These are phyloP conservation scores for Tachysurus fulvidraco DNA, from an alignment of 2,113 vertebrate genomes.

Conservation along the genomic window DNA sequence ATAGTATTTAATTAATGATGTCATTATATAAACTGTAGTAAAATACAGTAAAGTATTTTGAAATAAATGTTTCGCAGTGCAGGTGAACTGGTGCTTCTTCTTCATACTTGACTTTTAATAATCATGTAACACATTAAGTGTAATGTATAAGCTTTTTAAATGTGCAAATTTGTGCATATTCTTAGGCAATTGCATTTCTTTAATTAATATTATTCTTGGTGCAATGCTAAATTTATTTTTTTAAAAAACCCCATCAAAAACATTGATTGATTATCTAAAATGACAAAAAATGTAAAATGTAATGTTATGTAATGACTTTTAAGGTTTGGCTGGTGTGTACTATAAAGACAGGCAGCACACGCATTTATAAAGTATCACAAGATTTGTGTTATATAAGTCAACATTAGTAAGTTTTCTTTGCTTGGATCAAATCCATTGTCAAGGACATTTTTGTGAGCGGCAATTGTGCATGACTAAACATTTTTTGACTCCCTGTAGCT, in stretches of 20 bases:
- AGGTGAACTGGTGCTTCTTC: background rate
- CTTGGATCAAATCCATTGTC: conserved; percentile 30
- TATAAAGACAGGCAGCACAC: background rate
- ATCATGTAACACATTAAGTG: background rate
- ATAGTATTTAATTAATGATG: background rate
- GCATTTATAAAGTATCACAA: conserved; percentile 47
- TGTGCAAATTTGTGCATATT: background rate
- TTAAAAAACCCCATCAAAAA: background rate
- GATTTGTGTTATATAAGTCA: conserved; percentile 47
- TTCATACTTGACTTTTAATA: background rate
- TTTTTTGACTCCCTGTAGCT: conserved; percentile 25
- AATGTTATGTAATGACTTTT: background rate
- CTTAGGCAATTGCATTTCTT: background rate
- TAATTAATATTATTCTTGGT: background rate
- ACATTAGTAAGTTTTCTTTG: conserved; percentile 1
- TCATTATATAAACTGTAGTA: background rate
- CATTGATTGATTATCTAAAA: background rate
- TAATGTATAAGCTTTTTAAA: background rate
- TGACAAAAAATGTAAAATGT: background rate
- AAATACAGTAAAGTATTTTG: background rate
- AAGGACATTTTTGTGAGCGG: conserved; percentile 11
- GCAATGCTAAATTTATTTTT: background rate
- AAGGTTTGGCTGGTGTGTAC: background rate
- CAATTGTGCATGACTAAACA: conserved; percentile 45
- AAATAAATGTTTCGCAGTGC: background rate